Conservation (phyloP, 2,113 vertebrate species). For the Tautogolabrus adspersus region DNA sequence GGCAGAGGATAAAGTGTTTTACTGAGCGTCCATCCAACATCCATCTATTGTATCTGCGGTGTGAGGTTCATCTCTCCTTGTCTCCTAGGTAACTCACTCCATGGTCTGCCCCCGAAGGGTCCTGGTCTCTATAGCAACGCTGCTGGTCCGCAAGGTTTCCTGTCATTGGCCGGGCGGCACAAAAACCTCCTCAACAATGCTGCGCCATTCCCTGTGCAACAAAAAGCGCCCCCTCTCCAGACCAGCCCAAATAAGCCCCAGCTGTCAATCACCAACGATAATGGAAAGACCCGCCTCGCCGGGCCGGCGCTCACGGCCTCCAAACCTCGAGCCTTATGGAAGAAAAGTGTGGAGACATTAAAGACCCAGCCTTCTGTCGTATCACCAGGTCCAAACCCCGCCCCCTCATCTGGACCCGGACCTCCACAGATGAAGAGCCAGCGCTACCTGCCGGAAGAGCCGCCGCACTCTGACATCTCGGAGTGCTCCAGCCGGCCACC, state of each 20-base stretch:
- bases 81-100: conserved; percentile 83
- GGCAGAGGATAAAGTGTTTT: conserved; percentile 43
- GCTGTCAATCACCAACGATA: conserved; percentile 89
- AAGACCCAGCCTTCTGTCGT: conserved; percentile 86
- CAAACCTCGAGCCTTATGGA: conserved; percentile 93
- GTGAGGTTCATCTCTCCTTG: conserved; percentile 71
- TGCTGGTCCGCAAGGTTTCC: conserved; percentile 88
- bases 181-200: conserved; percentile 97
- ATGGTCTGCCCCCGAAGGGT: conserved; percentile 79
- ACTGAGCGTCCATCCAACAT: conserved; percentile 52
- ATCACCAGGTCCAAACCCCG: conserved; percentile 51
- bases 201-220: conserved; percentile 87
- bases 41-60: conserved; percentile 61
- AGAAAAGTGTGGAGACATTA: conserved; percentile 94
- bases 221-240: conserved; percentile 72
- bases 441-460: conserved; percentile 93
- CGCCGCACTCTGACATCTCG: conserved; percentile 89
- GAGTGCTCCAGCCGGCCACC: conserved; percentile 91
- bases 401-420: conserved; percentile 72
- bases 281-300: conserved; percentile 81
- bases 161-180: conserved; percentile 85
- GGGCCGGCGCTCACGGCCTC: conserved; percentile 75
- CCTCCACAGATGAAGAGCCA: conserved; percentile 89
- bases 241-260: conserved; percentile 93
- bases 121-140: conserved; percentile 91